Evolutionary conservation across 2,888 invertebrate species (phyloP).

Genomic region (Lochmaea capreae): DNA sequence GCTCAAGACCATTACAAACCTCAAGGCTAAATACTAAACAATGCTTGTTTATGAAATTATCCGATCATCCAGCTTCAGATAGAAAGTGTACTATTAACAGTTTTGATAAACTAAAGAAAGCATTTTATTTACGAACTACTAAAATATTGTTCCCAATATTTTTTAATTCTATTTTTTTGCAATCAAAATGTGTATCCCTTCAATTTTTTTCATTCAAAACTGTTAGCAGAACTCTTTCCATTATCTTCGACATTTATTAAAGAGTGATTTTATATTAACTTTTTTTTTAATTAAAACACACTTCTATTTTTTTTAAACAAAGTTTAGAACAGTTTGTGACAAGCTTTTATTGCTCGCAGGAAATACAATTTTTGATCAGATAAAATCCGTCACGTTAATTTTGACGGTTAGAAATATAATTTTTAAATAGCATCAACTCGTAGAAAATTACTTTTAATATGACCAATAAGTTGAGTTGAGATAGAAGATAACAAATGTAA

Average conservation of each 20-base stretch:
- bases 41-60: slow-evolving; percentile 7
- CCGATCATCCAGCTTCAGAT: background rate
- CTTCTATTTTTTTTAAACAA: slow-evolving; percentile 22
- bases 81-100: slow-evolving; percentile 3
- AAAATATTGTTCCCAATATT: background rate
- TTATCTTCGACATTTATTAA: slow-evolving; percentile 18
- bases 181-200: background rate
- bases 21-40: background rate
- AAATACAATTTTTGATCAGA: slow-evolving; percentile 23
- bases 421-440: too few species aligned
- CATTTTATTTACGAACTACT: slow-evolving; percentile 1
- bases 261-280: slow-evolving; percentile 19
- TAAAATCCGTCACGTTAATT: too few species aligned
- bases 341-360: background rate
- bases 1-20: too few species aligned
- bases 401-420: too few species aligned
- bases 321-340: slow-evolving; percentile 10
- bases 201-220: background rate
- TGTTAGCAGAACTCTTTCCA: background rate
- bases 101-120: background rate
- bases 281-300: slow-evolving; percentile 13
- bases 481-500: too few species aligned
- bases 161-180: background rate
- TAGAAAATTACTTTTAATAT: too few species aligned
- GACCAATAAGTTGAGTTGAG: too few species aligned